phyloP scores from a whole-genome alignment of 2,113 vertebrate species.

The Myotis yumanensis region DNA sequence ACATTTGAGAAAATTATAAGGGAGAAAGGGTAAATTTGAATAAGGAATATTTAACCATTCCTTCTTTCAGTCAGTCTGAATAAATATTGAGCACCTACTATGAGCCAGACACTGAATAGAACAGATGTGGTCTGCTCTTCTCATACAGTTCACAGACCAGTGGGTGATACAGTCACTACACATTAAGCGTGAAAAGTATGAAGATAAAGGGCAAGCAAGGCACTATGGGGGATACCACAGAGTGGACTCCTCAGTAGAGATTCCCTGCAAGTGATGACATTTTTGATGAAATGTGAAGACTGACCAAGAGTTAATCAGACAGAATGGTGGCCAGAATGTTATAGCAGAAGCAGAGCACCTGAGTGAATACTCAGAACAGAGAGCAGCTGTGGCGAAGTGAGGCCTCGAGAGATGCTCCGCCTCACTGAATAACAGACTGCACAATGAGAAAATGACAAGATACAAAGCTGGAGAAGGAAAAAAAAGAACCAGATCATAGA shows the following conservation, averaged over 20 bases:
- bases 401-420: neutral
- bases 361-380: neutral
- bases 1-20: slow-evolving; percentile 45
- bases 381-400: neutral
- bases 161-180: neutral
- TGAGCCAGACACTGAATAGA: neutral
- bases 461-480: neutral
- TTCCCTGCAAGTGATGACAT: neutral
- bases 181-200: neutral
- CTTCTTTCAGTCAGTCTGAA: neutral
- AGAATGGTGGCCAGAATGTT: neutral
- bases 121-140: neutral
- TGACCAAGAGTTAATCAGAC: neutral
- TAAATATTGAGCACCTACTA: neutral
- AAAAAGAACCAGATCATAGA: neutral
- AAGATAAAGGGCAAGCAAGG: neutral
- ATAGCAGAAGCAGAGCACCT: neutral
- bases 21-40: neutral
- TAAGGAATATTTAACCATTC: neutral
- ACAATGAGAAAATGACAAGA: neutral
- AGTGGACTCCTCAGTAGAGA: neutral
- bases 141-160: neutral
- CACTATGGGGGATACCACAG: too few relatives aligned
- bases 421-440: neutral
- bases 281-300: neutral